A percentile compares a stretch with the other conserved stretches of the same genome.
phyloP scores from a whole-genome alignment of 2,113 vertebrate species.

The Cardinalis cardinalis region DNA sequence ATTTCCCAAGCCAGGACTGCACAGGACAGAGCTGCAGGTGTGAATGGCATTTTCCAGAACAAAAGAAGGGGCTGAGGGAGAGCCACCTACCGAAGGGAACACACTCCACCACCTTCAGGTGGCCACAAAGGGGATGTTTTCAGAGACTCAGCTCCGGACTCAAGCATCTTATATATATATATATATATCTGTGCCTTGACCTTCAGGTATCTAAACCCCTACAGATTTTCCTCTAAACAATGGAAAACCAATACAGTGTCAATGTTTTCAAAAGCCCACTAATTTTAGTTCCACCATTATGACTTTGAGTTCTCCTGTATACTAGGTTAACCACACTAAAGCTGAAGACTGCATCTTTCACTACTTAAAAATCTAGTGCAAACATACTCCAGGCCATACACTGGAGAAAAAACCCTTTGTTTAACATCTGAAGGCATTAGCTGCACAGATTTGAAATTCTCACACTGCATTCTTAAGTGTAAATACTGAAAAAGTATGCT shows the following conservation, averaged over 20 bases:
- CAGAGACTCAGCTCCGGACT: neutral
- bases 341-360: neutral
- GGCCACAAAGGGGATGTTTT: neutral
- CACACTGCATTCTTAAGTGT: neutral
- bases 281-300: neutral
- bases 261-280: neutral
- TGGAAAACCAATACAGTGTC: neutral
- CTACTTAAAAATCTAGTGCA: constrained; percentile 6
- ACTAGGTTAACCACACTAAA: neutral
- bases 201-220: neutral
- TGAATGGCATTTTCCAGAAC: neutral
- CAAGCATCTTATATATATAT: neutral
- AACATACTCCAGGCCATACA: neutral
- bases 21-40: neutral
- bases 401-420: neutral
- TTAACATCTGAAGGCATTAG: neutral
- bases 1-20: neutral
- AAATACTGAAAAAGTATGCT: neutral
- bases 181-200: neutral
- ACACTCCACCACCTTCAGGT: neutral
- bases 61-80: neutral
- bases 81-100: neutral
- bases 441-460: neutral
- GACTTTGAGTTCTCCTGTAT: neutral
- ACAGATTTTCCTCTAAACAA: neutral